Percentiles rank a stretch among this genome's conserved stretches.
Conservation (phyloP, 2,797 vertebrate genomes). For the Enteromius afrohamiltoni region DNA sequence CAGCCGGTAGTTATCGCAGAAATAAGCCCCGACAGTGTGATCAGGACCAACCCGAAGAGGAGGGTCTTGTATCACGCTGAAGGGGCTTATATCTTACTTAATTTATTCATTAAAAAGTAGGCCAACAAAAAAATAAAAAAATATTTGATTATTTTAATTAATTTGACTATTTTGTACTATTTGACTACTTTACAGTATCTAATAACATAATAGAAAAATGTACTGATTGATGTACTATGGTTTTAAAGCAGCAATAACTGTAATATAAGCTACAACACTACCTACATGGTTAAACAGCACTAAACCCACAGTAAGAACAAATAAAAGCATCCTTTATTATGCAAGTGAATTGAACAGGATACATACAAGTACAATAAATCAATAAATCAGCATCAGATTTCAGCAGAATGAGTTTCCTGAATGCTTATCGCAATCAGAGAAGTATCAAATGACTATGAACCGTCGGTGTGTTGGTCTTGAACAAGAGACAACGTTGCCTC, state of each 20-base stretch:
- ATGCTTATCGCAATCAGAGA: constrained; percentile 3
- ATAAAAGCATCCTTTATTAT: not conserved
- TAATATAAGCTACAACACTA: not conserved
- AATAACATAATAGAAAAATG: too few relatives aligned
- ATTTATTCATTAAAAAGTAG: too few relatives aligned
- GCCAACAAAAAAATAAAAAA: too few relatives aligned
- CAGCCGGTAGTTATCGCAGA: too few relatives aligned
- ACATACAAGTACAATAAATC: not conserved
- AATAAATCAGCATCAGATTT: not conserved
- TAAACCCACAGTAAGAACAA: not conserved
- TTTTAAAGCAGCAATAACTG: not conserved
- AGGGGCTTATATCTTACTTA: too few relatives aligned
- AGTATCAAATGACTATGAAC: not conserved
- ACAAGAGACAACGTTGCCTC: not conserved
- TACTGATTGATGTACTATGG: not conserved
- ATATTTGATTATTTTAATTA: too few relatives aligned
- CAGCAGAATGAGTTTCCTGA: not conserved
- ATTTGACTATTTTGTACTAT: too few relatives aligned
- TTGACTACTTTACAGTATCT: too few relatives aligned
- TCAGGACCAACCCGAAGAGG: too few relatives aligned
- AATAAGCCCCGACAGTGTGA: too few relatives aligned
- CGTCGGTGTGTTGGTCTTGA: not conserved
- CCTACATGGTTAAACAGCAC: not conserved
- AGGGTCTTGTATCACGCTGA: too few relatives aligned
- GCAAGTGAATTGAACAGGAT: too few relatives aligned